A percentile compares a stretch with the other conserved stretches of the same genome.
Conservation (phyloP, 2,113 vertebrate genomes). For the Chaenogobius annularis region DNA sequence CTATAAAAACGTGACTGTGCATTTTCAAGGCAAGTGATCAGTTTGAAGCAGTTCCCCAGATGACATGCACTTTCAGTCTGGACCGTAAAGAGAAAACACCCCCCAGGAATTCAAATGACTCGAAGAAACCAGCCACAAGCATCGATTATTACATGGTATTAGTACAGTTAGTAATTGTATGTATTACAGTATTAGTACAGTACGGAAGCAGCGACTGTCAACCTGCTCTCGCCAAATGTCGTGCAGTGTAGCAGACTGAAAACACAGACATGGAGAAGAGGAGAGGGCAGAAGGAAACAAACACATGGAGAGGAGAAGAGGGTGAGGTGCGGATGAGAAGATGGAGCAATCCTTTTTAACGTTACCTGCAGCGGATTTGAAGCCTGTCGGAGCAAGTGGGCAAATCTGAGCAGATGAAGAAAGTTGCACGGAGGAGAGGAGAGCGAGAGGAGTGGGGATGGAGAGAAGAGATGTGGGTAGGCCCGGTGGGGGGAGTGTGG, state of each 20-base stretch:
- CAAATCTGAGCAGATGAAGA: constrained; percentile 48
- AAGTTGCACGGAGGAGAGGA: constrained; percentile 50
- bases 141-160: no score
- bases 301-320: constrained; percentile 26
- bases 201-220: constrained; percentile 31
- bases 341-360: constrained; percentile 60
- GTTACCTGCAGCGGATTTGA: constrained; percentile 72
- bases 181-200: no score
- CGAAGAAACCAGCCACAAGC: not conserved
- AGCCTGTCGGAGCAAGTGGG: constrained; percentile 58
- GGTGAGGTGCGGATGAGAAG: constrained; percentile 39
- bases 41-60: not conserved
- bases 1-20: not conserved
- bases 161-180: no score
- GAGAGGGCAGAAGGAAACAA: constrained; percentile 15
- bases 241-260: constrained; percentile 33
- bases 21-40: not conserved
- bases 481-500: constrained; percentile 59
- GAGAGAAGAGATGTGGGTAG: constrained; percentile 22
- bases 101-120: no score
- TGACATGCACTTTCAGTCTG: constrained; percentile 36
- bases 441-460: constrained; percentile 35
- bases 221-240: constrained; percentile 47
- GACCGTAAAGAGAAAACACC: constrained; percentile 31
- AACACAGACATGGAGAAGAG: constrained; percentile 21